phyloP scores from a whole-genome alignment of 2,113 vertebrate species.

The Dasyurus viverrinus region DNA sequence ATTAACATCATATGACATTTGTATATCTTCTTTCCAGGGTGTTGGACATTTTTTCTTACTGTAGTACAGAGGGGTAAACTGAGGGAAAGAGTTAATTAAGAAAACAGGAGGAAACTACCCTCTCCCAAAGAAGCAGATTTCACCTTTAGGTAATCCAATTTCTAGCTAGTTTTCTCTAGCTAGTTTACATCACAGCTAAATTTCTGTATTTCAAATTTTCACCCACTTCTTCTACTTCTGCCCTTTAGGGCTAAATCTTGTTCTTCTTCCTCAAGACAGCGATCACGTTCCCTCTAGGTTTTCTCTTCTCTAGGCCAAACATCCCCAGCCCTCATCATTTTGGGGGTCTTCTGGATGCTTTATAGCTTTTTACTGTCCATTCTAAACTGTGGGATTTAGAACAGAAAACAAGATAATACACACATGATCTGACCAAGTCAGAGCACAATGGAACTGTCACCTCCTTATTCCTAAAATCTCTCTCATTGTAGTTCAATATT shows the following conservation, averaged over 20 bases:
- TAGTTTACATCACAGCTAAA: neutral
- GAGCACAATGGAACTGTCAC: neutral
- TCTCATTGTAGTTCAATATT: neutral
- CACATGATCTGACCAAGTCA: neutral
- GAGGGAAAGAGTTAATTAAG: neutral
- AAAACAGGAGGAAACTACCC: neutral
- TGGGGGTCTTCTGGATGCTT: neutral
- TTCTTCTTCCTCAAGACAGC: neutral
- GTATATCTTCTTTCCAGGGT: neutral
- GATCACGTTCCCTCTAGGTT: neutral
- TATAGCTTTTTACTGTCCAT: neutral
- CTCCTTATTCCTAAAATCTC: neutral
- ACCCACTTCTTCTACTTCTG: neutral
- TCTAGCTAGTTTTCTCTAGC: neutral
- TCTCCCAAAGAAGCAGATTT: neutral
- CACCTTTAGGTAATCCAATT: neutral
- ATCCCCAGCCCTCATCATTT: neutral
- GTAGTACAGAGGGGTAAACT: neutral
- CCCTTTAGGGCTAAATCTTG: neutral
- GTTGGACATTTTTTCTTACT: neutral
- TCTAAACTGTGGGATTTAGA: neutral
- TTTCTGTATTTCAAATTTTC: neutral
- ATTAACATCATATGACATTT: neutral
- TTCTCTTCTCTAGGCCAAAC: neutral
- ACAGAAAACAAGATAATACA: neutral